Evolutionary conservation across 2,888 invertebrate genomes (phyloP), one percentile per base, ranked within the genome.

Genomic region (Drosophila emarginata): DNA sequence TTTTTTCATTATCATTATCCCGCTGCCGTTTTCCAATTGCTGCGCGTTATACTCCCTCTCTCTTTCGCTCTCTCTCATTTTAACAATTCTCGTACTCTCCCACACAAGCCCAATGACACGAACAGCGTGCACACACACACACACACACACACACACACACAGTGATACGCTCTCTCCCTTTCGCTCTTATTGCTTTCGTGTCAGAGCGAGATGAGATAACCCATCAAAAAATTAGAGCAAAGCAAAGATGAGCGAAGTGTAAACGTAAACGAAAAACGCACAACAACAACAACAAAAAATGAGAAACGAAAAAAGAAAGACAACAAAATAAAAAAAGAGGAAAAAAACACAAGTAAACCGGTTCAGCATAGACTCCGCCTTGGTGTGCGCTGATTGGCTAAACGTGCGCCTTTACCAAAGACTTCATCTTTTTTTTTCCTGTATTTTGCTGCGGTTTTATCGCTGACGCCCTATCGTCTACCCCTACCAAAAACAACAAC

Each of bases 201-300:
- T 75, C 80, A 89, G 89, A 90, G 89, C 89, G 89, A 89, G 89
- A 90, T 90, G 89, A 89, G 89, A 90, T 90, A 89, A 89, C 88
- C 90, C 90, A 89, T 80, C 76, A 79, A 79, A 82, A 80, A 78
- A 82, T 77, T 80, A 74, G 80, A 74, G 82, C 78, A 87, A 78
- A 78, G 76, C 21, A 80, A 78, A 85, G 77, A 78, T 77, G 86
- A 79, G 74, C 82, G 83, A 88, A 90, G 82, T 78, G 82, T 79
- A 86, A 89, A 89, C 76, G 82, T 73, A 72, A 84, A 77, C 74
- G 77, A 70, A 82, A 77, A 77, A 72, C 64, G 69, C 68, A 37
- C 37, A 37, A n/a, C 18, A 45, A 21, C 11, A 45, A 18, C 18
- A 45, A 45, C 9, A 40, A 40, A 80, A 80, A 67, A 74, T 62